These are phyloP conservation scores for Drosophila rufa DNA, from an alignment of 1,140 invertebrate species.

Conservation along the genomic window DNA sequence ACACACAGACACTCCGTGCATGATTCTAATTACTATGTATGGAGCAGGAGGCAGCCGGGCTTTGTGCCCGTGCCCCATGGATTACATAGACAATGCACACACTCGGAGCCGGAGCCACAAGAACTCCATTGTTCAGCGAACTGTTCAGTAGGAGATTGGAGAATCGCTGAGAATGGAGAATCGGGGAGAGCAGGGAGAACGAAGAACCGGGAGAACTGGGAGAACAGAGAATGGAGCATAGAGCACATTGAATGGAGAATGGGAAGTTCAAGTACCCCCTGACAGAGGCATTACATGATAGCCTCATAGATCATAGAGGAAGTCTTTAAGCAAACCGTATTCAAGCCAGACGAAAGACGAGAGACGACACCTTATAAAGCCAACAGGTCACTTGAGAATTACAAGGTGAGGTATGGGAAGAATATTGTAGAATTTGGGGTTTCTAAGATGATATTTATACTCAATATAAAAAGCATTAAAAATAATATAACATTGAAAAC, in stretches of 20 bases:
- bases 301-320: conserved; percentile 39
- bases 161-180: conserved; percentile 6
- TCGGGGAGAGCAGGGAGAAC: neutral
- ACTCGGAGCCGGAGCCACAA: conserved; percentile 12
- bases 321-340: conserved; percentile 33
- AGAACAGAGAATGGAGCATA: neutral
- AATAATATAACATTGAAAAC: no score
- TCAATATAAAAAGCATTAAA: no score
- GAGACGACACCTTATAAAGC: neutral
- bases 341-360: conserved; percentile 1
- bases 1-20: conserved; percentile 49
- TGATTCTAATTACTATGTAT: conserved; percentile 82
- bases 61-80: conserved; percentile 34
- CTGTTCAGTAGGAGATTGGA: conserved; percentile 28
- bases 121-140: conserved; percentile 39
- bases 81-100: conserved; percentile 58
- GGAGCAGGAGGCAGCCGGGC: conserved; percentile 27
- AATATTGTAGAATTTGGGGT: neutral
- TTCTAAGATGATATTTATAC: no score
- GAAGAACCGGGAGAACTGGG: neutral
- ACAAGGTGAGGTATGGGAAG: neutral
- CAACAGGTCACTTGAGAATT: conserved; percentile 1
- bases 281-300: conserved; percentile 43
- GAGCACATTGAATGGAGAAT: conserved; percentile 21
- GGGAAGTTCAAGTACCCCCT: conserved; percentile 72